Evolutionary conservation across 2,797 vertebrate species (phyloP), one percentile per base, ranked within the genome.

Genomic region (Borostomias antarcticus): DNA sequence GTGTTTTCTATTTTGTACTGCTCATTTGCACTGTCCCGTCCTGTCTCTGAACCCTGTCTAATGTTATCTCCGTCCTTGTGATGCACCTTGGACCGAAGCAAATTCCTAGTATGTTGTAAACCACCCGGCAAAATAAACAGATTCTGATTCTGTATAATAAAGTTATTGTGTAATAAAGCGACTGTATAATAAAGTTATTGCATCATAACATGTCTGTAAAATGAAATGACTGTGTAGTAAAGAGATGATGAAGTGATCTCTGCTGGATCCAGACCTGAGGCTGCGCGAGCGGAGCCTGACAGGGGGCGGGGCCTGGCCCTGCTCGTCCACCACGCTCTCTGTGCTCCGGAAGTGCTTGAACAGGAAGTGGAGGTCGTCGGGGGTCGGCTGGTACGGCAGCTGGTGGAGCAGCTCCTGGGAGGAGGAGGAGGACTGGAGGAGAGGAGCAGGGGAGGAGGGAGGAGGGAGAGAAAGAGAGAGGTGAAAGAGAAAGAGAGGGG

Each of bases 301-400:
- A 61, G 89, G 88, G 17, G 94, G 93, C 0, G 91, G 89, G 19
- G 80, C 79, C 60, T 91, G 76, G 0, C 89, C 69, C 5, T 94
- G 95, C 56, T 96, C 95, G 0, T 95, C 95, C 0, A 82, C 92
- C 75, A 96, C 86, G 0, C 93, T 95, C 86, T 96, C 96, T 0
- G 94, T 89, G 84, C 95, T 96, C 64, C 95, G 94, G 90, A 96
- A 96, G 81, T 96, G 96, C 82, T 95, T 96, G 82, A 95, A 96
- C 78, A 96, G 93, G 89, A 97, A 95, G 85, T 92, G 91, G 62
- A 98, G 92, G 85, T 96, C 95, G 62, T 98, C 96, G 8, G 94
- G 90, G 0, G 96, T 97, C 60, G 95, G 96, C 74, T 98, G 95
- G 86, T 91, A 95, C 60, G 95, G 95, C 86, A 97, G 88, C 88